Evolutionary conservation across 2,797 vertebrate genomes (phyloP), one percentile per base, ranked within the genome.

Genomic region (Antrozous pallidus): DNA sequence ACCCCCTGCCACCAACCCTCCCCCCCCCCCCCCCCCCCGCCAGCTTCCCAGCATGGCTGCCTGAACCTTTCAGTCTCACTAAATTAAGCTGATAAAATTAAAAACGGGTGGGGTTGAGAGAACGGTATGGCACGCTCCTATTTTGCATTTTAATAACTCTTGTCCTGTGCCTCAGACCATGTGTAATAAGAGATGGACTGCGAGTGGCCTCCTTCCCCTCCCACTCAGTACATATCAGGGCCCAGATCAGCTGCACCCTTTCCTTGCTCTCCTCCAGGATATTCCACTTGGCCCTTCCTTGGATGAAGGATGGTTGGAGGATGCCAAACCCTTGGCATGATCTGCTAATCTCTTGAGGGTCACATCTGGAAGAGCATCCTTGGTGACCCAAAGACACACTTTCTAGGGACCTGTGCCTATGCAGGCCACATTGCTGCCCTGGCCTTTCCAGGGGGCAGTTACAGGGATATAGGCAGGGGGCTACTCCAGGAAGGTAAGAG

Each of bases 131-230:
- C 36, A 28, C 9, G 38, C 47, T 92, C 86, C 73, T 61, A 40
- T 69, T 92, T 89, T 95, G 94, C 94, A 87, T 89, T 93, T 96
- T 95, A 96, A 91, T 95, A 94, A 94, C 42, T 28, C 69, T 49
- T 49, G 49, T 36, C 31, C 58, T 26, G 28, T 47, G 92, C 73
- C 78, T 95, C 56, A 31, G 56, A 94, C 85, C 61, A 51, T 86
- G 54, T 94, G 88, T 93, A 96, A 86, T 91, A 83, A 90, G 77
- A 85, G 69, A 94, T 10, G 36, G 92, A 75, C 42, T 85, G 93
- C 93, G 67, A 61, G 33, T 12, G 14, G n/a, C 26, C 36, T 56
- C 82, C 45, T 80, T 33, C 40, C 58, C 36, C 12, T 26, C 13
- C 49, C 47, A 31, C 36, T 38, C 40, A 12, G 45, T 6, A 17